Base-by-base conservation (phyloP, 2,888 invertebrate genomes). In the Drosophila testacea region DNA sequence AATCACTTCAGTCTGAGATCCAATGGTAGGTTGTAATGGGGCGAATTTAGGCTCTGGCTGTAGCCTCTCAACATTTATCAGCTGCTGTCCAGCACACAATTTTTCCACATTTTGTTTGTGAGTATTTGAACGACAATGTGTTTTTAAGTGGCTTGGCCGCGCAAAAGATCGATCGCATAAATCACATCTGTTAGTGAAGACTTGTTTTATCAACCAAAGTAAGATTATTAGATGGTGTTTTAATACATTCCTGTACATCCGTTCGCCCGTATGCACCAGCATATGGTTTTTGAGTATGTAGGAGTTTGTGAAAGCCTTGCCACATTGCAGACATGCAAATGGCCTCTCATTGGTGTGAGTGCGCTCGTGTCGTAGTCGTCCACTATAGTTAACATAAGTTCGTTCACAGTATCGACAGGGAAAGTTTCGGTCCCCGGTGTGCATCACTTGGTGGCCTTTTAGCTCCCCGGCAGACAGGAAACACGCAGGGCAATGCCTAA, bases 81-180 rank as follows among this genome's bases (percentile, higher is more conserved):
- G 9, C 27, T 47, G 51, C 27, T 32, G 22, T 10, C 6, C 16
- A 4, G 11, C 10, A 28, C 50, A 46, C 2, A 72, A 66, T 41
- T 73, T 89, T 32, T 89, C 89, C 13, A 83, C 69, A 41, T 88
- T 91, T 52, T 91, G 92, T 42, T 91, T 91, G 71, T 92, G 92
- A 6, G 91, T 90, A 56, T 91, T 86, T 1, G 92, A 92, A 10
- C 90, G 83, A 56, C 80, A 84, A 69, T 92, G 92, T 28, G 92
- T 92, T 41, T 91, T 89, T 9, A 92, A 62, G 39, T 92, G 92
- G 63, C 91, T 92, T 51, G 82, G 88, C 4, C 92, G 88, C 6
- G 91, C 90, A 65, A 92, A 92, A 0, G 92, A 91, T n/a, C 92
- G 91, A 59, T 90, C 88, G 52, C 92, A 92, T 38, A 90, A 69